A percentile compares a stretch with the other conserved stretches of the same genome.
Evolutionary conservation across 2,113 vertebrate species (phyloP).

Genomic region (Rhabdornis inornatus): DNA sequence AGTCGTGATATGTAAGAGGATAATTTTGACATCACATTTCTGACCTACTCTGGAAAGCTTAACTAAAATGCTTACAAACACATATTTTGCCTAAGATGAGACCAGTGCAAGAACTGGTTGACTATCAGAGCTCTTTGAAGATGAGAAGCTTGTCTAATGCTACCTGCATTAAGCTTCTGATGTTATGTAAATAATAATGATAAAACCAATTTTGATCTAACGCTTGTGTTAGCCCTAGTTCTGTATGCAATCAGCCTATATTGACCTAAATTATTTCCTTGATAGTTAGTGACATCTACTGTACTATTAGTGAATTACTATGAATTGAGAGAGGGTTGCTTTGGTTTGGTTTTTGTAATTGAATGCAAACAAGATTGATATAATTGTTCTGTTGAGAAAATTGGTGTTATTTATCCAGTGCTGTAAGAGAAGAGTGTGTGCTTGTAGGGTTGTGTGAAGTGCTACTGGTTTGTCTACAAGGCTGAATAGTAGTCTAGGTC

Average conservation of each 20-base stretch:
- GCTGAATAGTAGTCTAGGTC: neutral
- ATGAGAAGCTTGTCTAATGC: neutral
- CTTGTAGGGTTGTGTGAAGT: neutral
- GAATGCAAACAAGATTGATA: neutral
- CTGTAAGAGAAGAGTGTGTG: neutral
- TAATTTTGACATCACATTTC: neutral
- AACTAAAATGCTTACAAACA: neutral
- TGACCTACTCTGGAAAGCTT: neutral
- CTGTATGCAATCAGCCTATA: neutral
- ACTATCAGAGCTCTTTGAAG: neutral
- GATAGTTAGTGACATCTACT: conserved; percentile 72
- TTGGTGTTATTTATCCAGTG: neutral
- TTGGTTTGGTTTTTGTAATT: neutral
- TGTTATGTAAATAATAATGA: neutral
- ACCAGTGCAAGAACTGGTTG: neutral
- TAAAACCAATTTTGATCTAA: neutral
- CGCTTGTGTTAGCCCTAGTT: neutral
- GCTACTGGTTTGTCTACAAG: neutral
- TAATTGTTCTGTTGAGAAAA: neutral
- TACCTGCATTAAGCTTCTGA: neutral
- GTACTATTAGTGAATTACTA: conserved; percentile 57
- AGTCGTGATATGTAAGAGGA: neutral
- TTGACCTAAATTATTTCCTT: conserved; percentile 46
- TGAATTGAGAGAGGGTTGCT: neutral
- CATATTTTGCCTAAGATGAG: neutral